Base-by-base conservation (phyloP, 2,888 invertebrate species). In the Kryphioiulus occultus region DNA sequence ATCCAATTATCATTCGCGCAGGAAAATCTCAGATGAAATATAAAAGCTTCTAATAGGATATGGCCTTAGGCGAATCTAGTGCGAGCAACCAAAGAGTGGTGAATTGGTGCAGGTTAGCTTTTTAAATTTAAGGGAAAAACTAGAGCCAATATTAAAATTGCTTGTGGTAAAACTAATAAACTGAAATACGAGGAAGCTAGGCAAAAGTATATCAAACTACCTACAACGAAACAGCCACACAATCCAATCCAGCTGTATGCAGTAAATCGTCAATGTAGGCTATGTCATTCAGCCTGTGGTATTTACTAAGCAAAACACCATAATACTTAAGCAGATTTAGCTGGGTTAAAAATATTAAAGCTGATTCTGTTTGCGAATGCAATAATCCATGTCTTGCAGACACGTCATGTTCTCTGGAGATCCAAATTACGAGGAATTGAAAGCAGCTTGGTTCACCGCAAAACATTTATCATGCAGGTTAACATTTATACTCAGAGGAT, bases 1-100 rank as follows among this genome's bases (percentile, higher is more conserved):
- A 78, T 78, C 78, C 78, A 78, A 78, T 78, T 78, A 78, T 78
- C 78, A 26, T 78, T 78, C 22, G 78, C 26, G 30, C 30, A 30
- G 78, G 30, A 78, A 78, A 78, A 30, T 78, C 78, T 78, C 26
- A 78, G 78, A 78, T 3, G 26, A 26, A 30, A 78, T 78, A 30
- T 26, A 15, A 78, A 26, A 26, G 26, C 78, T 30, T 78, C 78
- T 78, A 78, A 78, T 78, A 15, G 78, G 30, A 68, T 7, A 68
- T 68, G 59, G 22, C 59, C 59, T n/a, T 9, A 68, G 59, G 59
- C 22, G 59, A 22, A 68, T 9, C 22, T 68, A 5, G 19, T 22
- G 22, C 59, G 22, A 22, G 59, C 53, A n/a, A 19, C n/a, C 19
- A 53, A 53, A 5, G n/a, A 53, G 53, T n/a, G 19, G 17, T 19